Base-by-base conservation (phyloP, 1,140 invertebrate genomes). In the Drosophila navojoa region DNA sequence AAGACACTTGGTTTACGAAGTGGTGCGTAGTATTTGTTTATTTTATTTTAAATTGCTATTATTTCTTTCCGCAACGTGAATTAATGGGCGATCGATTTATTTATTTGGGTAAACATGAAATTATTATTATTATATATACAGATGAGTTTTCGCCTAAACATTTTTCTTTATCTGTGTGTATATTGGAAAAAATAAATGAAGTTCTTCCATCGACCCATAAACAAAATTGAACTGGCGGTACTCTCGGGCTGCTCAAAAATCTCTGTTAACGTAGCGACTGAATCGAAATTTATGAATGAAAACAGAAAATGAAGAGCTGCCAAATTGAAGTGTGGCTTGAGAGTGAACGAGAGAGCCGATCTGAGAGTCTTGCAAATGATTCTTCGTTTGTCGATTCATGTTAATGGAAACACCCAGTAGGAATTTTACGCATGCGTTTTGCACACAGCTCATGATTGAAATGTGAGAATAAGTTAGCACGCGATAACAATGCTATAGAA, bases 241-340 rank as follows among this genome's bases (percentile, higher is more conserved):
- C 47, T 62, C 11, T 50, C 47, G 16, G 19, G 58, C 29, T 59
- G 45, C 25, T 22, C 47, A 50, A 47, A 42, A 44, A 32, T 68
- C 47, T 9, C 32, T 29, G 29, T 50, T 42, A 70, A 50, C 62
- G 60, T 55, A 16, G 32, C 60, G 40, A n/a, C 22, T 16, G 16
- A 32, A 54, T 49, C 32, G 40, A 62, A 63, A 62, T 63, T 70
- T 70, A 70, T 70, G 67, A 70, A 70, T 63, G 67, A 70, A 70
- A 54, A 44, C 6, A 15, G 32, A 50, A 50, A 60, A 42, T 19
- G 16, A 52, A 60, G 57, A 47, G 42, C 42, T 19, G 42, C 11
- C 42, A 60, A 16, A 27, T 16, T 55, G 35, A 60, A 68, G 47
- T 22, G 47, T 55, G 54, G 35, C 50, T 54, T 15, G 15, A 44